Percentiles rank a stretch among this genome's conserved stretches.
phyloP scores from a whole-genome alignment of 37 sponge, comb jelly and placozoan genomes.

The Ephydatia muelleri region DNA sequence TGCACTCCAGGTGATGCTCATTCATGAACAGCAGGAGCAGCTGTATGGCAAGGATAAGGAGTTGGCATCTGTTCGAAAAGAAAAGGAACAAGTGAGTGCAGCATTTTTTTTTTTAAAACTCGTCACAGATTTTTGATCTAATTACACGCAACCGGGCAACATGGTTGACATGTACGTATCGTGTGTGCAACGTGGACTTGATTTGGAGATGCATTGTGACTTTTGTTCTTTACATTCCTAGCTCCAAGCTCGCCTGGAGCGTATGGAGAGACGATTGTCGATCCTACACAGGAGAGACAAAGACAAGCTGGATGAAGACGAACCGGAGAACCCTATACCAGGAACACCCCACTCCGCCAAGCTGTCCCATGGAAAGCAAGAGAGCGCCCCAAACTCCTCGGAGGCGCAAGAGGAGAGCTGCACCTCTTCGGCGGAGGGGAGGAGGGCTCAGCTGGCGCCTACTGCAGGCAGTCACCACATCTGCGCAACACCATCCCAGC shows the following conservation, averaged over 20 bases:
- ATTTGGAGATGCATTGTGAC: background rate
- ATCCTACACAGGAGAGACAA: constrained; percentile 51
- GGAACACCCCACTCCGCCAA: background rate
- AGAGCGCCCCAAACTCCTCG: background rate
- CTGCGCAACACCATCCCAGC: too few relatives aligned
- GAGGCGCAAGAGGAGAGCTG: background rate
- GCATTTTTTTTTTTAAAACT: background rate
- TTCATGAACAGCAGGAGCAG: constrained; percentile 76
- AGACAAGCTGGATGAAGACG: background rate
- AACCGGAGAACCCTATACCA: background rate
- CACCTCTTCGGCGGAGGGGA: background rate
- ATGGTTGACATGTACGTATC: constrained; percentile 13
- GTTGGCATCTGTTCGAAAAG: constrained; percentile 36
- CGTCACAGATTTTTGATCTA: background rate
- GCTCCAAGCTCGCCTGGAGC: constrained; percentile 68
- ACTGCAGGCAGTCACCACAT: too few relatives aligned
- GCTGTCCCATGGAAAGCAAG: background rate
- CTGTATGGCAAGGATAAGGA: constrained; percentile 58
- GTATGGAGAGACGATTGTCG: constrained; percentile 73
- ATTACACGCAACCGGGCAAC: background rate
- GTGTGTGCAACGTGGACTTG: background rate
- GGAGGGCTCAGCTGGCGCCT: too few relatives aligned
- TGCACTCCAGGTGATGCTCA: constrained; percentile 60
- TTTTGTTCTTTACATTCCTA: constrained; percentile 4
- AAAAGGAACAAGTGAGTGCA: constrained; percentile 70